These are phyloP conservation scores for Calidris pygmaea DNA, from an alignment of 2,113 vertebrate species.

Conservation along the genomic window DNA sequence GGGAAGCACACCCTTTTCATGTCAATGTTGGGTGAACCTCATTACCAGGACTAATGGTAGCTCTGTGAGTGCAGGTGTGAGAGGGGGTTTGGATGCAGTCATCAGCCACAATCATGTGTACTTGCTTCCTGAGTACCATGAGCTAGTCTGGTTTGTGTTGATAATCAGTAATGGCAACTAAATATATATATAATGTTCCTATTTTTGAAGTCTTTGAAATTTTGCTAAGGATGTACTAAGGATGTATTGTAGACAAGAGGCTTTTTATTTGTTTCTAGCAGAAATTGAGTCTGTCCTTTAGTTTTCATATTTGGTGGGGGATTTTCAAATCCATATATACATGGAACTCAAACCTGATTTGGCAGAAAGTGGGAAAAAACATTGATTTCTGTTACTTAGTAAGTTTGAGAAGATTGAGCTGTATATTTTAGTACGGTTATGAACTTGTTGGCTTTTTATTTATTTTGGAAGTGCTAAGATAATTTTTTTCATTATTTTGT, in stretches of 20 bases:
- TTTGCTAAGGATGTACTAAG: background rate
- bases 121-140: background rate
- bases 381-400: background rate
- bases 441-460: background rate
- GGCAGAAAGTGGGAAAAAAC: background rate
- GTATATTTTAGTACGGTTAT: background rate
- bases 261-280: background rate
- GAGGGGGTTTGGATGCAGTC: background rate
- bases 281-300: background rate
- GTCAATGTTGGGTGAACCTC: rapidly evolving
- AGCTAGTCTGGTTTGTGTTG: background rate
- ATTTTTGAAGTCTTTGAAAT: background rate
- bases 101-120: rapidly evolving
- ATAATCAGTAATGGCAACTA: background rate
- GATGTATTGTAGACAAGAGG: background rate
- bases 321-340: background rate
- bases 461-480: background rate
- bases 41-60: background rate
- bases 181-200: background rate
- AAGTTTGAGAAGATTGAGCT: background rate
- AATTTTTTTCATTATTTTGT: background rate
- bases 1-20: rapidly evolving
- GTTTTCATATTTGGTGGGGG: background rate
- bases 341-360: background rate
- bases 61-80: rapidly evolving